Evolutionary conservation across 2,113 vertebrate genomes (phyloP), one percentile per base, ranked within the genome.

Genomic region (Aphyosemion australe): DNA sequence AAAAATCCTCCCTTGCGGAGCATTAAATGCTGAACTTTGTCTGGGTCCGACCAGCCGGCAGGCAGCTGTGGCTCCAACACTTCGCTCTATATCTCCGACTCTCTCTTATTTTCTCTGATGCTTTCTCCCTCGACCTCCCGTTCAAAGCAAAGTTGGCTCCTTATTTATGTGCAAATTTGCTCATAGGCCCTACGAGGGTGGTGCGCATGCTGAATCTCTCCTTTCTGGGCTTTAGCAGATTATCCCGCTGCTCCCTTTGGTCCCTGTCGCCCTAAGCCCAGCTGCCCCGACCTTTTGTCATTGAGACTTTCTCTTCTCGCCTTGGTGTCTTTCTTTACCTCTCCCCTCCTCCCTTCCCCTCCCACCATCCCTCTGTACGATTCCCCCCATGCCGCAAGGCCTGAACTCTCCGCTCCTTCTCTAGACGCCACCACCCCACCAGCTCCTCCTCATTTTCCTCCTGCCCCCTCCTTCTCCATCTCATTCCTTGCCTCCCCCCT

Each of bases 201-300:
- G 93, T 86, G 90, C 82, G 89, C 88, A 88, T 92, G 91, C 87
- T 92, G 91, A 88, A 26, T 90, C 90, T 90, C 57, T 46, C 84
- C 85, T 90, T 90, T 84, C 86, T 91, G 92, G 92, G 94, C 93
- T 94, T 95, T 95, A 95, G 92, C 87, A 95, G 94, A 95, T 98
- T 96, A 96, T 92, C 91, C 92, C 74, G 72, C 78, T 87, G 87
- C 92, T 92, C 88, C 91, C 88, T 92, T 90, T 91, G 84, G 78
- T 90, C 92, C 88, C 90, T 82, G 86, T 91, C 94, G 92, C 90
- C 90, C 77, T 93, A 92, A 94, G 86, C 90, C 91, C 88, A 92
- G 94, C 93, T 96, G 94, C 93, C 92, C 91, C 85, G 89, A 91
- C 93, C 91, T 91, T 97, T 97, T 96, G 94, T 96, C 93, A 93